Evolutionary conservation across 2,797 vertebrate genomes (phyloP), one percentile per base, ranked within the genome.

Genomic region (Pipistrellus pygmaeus): DNA sequence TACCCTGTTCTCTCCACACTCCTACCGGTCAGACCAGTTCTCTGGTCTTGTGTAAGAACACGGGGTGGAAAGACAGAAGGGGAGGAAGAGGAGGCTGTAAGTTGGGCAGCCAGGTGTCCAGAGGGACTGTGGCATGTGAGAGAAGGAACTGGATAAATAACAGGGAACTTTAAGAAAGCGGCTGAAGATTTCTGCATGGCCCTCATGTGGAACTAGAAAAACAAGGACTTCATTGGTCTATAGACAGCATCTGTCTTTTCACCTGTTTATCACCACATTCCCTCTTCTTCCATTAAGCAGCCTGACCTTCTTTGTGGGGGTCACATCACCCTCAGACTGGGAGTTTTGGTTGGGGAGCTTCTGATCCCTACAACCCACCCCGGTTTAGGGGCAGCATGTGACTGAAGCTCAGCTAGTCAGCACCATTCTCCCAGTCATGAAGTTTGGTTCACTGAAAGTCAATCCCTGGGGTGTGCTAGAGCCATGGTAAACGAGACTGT

Each of bases 1-100:
- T 0, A 1, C 44, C 44, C 10, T 35, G 21, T 44, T n/a, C 55
- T 73, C 44, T 75, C 30, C 44, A 68, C 25, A 3, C 32, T 25
- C 53, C 72, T 81, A 93, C 95, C 60, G 5, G 30, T 93, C 66
- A 95, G 72, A 95, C 93, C 1, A 0, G 90, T 92, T 94, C 77
- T 92, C n/a, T 2, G 8, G 38, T 46, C 90, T 72, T 91, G n/a
- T 71, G 18, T 78, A 76, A 60, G 38, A 87, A 60, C 84, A 93
- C 46, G 23, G 25, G 4, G 48, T 38, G 21, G 72, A 62, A 91
- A 78, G 68, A 27, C 20, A 72, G 77, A 51, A 32, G 14, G 38
- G 4, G 60, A 51, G 18, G 8, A 18, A 27, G 53, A 12, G 35
- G 8, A 64, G 30, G 5, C 35, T 72, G 68, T n/a, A 55, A 57